These are phyloP conservation scores for Ceriagrion tenellum DNA, from an alignment of 2,888 invertebrate species.

Conservation along the genomic window DNA sequence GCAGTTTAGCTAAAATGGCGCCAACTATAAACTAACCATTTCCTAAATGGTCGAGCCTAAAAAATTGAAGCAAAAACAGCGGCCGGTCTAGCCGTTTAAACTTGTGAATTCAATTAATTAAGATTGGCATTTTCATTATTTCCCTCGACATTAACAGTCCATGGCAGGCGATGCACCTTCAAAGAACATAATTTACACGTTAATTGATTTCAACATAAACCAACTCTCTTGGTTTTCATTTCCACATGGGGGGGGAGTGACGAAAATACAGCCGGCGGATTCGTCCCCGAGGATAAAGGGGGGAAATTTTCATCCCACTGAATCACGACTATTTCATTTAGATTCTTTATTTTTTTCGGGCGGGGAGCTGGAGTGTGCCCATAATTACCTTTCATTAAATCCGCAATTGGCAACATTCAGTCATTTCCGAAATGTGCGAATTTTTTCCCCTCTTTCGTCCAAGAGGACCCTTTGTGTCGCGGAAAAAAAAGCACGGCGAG, in stretches of 20 bases:
- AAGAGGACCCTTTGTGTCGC: background rate
- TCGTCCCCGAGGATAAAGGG: background rate
- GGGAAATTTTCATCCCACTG: background rate
- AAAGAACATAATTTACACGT: background rate
- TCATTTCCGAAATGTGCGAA: background rate
- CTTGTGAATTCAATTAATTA: background rate
- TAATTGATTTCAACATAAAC: background rate
- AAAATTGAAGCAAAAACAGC: background rate
- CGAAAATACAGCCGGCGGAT: background rate
- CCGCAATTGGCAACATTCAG: constrained; percentile 10
- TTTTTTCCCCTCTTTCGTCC: background rate
- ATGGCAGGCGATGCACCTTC: background rate
- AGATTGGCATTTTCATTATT: background rate
- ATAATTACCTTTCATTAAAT: background rate
- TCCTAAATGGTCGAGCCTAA: background rate
- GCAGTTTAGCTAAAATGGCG: background rate
- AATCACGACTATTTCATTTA: background rate
- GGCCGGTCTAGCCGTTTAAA: background rate
- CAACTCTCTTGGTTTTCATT: background rate
- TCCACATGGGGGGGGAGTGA: background rate
- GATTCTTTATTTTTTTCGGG: background rate
- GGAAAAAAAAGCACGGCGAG: background rate
- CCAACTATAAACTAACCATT: background rate
- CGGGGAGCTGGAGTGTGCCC: background rate
- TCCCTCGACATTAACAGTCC: background rate